Evolutionary conservation across 1,140 invertebrate genomes (phyloP).

Genomic region (Diorhabda sublineata): DNA sequence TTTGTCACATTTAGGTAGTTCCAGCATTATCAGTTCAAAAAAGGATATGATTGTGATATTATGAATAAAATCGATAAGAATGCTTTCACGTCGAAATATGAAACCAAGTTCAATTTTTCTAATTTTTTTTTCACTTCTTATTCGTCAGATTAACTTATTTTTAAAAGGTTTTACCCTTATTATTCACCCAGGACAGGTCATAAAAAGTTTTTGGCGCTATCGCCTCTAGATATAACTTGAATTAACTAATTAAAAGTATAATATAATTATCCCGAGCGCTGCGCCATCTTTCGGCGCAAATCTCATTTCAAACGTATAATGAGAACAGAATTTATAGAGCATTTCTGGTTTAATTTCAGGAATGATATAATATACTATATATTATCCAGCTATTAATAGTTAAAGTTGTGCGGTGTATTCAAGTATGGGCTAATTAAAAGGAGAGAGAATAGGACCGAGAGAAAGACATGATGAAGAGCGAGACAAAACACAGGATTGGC

Average conservation of each 20-base stretch:
- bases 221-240: background rate
- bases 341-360: slow-evolving; percentile 30
- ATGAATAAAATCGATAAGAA: too few species aligned
- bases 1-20: too few species aligned
- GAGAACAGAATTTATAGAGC: slow-evolving; percentile 17
- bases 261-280: slow-evolving; percentile 6
- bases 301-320: slow-evolving; percentile 13
- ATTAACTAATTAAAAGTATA: slow-evolving; percentile 7
- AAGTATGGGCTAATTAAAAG: slow-evolving; percentile 32
- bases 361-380: slow-evolving; percentile 32
- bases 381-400: slow-evolving; percentile 32
- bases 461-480: background rate
- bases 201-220: background rate
- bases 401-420: slow-evolving; percentile 34
- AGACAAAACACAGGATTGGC: background rate
- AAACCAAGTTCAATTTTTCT: too few species aligned
- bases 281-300: slow-evolving; percentile 8
- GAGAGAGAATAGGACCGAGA: slow-evolving; percentile 23
- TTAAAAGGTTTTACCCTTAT: too few species aligned
- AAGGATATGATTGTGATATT: too few species aligned
- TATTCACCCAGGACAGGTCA: background rate
- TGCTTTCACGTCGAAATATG: too few species aligned
- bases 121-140: too few species aligned
- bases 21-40: too few species aligned
- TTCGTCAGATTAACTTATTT: too few species aligned